Evolutionary conservation across 2,888 invertebrate genomes (phyloP).

Genomic region (Metacarcinus magister): DNA sequence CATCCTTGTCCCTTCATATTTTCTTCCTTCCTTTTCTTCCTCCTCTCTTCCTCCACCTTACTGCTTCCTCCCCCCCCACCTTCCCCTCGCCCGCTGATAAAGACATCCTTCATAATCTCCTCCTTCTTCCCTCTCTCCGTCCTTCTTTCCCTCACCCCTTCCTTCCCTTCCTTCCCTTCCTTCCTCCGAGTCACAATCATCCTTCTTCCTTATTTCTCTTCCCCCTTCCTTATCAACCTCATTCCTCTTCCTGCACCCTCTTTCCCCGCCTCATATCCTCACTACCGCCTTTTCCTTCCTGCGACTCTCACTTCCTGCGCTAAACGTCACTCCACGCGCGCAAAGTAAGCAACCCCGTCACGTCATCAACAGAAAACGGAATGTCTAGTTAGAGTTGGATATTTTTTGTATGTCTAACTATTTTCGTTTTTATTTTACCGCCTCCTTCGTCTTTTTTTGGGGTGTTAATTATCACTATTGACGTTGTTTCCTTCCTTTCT

Average conservation of each 20-base stretch:
- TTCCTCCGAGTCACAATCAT: background rate
- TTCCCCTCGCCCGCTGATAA: background rate
- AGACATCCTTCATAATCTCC: background rate
- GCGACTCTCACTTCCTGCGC: background rate
- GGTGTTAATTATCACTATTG: background rate
- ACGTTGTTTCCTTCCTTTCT: background rate
- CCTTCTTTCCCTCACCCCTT: background rate
- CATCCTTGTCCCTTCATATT: slow-evolving; percentile 16
- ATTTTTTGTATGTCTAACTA: background rate
- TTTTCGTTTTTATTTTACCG: background rate
- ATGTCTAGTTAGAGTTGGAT: background rate
- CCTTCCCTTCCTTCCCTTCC: background rate
- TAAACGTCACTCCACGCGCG: background rate
- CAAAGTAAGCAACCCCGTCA: slow-evolving; percentile 28
- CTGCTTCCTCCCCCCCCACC: background rate
- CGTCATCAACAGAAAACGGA: background rate
- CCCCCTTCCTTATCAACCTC: background rate
- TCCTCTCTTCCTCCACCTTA: background rate
- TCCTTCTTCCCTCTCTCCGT: background rate
- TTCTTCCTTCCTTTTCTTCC: slow-evolving; percentile 37
- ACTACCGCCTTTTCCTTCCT: background rate
- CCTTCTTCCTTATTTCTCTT: background rate
- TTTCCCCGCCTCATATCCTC: background rate
- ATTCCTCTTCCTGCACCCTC: background rate
- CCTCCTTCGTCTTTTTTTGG: background rate